Conservation (phyloP, 2,113 vertebrate genomes). For the Cephalopterus ornatus region DNA sequence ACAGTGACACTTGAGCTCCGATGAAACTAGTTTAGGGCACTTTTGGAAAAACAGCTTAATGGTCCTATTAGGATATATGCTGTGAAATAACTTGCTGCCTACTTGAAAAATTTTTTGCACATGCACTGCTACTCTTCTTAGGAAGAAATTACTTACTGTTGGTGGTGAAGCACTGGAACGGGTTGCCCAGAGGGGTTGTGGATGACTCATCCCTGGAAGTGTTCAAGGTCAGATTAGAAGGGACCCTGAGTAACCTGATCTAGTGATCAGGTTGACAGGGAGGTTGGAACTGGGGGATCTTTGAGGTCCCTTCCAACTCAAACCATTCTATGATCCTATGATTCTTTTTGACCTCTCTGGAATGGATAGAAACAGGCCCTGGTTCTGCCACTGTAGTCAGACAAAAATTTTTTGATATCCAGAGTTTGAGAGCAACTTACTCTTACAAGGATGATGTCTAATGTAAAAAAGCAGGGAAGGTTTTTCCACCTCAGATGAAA, state of each 20-base stretch:
- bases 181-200: neutral
- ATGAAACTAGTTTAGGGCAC: neutral
- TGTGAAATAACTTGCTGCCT: neutral
- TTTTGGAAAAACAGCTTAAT: neutral
- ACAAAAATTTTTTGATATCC: neutral
- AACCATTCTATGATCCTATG: neutral
- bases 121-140: neutral
- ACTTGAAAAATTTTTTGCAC: neutral
- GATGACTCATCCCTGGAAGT: neutral
- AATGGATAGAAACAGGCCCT: neutral
- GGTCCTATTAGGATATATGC: neutral
- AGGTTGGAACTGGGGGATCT: neutral
- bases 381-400: neutral
- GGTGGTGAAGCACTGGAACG: neutral
- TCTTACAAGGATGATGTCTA: neutral
- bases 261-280: accelerated
- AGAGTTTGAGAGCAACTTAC: neutral
- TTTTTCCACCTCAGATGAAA: neutral
- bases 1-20: neutral
- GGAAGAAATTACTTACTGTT: neutral
- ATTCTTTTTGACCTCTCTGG: neutral
- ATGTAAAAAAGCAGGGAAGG: neutral
- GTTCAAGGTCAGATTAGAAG: neutral
- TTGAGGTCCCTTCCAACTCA: neutral
- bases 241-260: neutral